phyloP scores from a whole-genome alignment of 1,140 invertebrate genomes.

The Hyphantria cunea region DNA sequence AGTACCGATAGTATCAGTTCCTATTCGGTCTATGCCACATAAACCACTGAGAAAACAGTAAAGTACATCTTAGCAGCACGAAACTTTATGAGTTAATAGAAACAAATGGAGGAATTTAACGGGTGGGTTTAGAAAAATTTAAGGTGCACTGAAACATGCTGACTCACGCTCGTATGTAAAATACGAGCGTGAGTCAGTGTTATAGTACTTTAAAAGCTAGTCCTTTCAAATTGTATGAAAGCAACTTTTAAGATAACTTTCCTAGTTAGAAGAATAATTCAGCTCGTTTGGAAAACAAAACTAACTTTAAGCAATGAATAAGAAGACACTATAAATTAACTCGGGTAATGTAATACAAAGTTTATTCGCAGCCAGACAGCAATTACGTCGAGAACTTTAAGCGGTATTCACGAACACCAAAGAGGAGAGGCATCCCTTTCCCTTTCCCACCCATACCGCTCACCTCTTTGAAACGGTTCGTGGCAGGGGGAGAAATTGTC shows the following conservation, averaged over 20 bases:
- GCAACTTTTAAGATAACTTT: slow-evolving; percentile 33
- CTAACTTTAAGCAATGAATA: slow-evolving; percentile 67
- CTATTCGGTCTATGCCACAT: slow-evolving; percentile 2
- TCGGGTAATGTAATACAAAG: slow-evolving; percentile 77
- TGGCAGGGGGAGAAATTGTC: slow-evolving; percentile 61
- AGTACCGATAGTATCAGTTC: slow-evolving; percentile 9
- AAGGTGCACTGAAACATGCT: too few species aligned
- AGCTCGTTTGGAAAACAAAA: slow-evolving; percentile 61
- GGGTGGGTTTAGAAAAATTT: too few species aligned
- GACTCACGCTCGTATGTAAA: too few species aligned
- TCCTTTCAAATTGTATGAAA: too few species aligned
- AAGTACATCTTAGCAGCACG: slow-evolving; percentile 3
- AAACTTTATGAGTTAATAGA: slow-evolving; percentile 12
- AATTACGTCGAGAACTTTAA: slow-evolving; percentile 76
- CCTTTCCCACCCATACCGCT: slow-evolving; percentile 38
- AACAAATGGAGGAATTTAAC: too few species aligned
- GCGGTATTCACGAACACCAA: slow-evolving; percentile 70
- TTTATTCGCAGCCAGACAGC: slow-evolving; percentile 78
- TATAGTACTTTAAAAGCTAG: too few species aligned
- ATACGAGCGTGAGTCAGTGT: too few species aligned
- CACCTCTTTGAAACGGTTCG: slow-evolving; percentile 55
- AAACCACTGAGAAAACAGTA: slow-evolving; percentile 6
- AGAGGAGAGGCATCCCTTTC: slow-evolving; percentile 46
- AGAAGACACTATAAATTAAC: slow-evolving; percentile 76
- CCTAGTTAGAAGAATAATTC: slow-evolving; percentile 47